A percentile compares a stretch with the other conserved stretches of the same genome.
Conservation (phyloP, 2,797 vertebrate species). For the Poeciliopsis gracilis region DNA sequence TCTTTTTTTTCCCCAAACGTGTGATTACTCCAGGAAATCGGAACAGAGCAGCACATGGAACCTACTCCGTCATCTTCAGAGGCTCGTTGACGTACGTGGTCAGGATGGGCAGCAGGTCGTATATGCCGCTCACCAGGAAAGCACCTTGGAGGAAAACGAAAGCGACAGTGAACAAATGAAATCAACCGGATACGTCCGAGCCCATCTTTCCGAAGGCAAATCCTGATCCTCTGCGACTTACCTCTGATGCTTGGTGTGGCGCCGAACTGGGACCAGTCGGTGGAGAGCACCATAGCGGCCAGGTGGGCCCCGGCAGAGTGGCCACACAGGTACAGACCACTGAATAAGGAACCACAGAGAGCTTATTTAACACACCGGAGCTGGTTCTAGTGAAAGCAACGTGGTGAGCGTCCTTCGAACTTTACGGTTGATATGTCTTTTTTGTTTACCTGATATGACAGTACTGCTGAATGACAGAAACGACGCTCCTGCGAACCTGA, state of each 20-base stretch:
- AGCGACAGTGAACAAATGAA: not conserved
- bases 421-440: not conserved
- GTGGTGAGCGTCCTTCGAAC: not conserved
- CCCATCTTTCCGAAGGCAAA: not conserved
- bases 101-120: slow-evolving; percentile 88
- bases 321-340: slow-evolving; percentile 91
- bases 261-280: slow-evolving; percentile 85
- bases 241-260: slow-evolving; percentile 88
- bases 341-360: slow-evolving; percentile 50
- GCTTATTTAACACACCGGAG: not conserved
- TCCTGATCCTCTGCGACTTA: slow-evolving; percentile 44
- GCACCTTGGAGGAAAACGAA: slow-evolving; percentile 76
- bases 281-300: slow-evolving; percentile 89
- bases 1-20: not conserved
- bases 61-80: slow-evolving; percentile 87
- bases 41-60: not conserved
- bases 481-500: slow-evolving; percentile 86
- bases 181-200: not conserved
- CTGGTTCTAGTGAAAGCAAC: not conserved
- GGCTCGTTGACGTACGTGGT: slow-evolving; percentile 85
- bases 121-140: slow-evolving; percentile 92
- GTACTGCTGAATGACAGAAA: slow-evolving; percentile 81
- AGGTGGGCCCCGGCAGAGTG: slow-evolving; percentile 95
- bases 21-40: not conserved
- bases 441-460: slow-evolving; percentile 81